Evolutionary conservation across 2,888 invertebrate genomes (phyloP).

Genomic region (Tetrapedia diversipes): DNA sequence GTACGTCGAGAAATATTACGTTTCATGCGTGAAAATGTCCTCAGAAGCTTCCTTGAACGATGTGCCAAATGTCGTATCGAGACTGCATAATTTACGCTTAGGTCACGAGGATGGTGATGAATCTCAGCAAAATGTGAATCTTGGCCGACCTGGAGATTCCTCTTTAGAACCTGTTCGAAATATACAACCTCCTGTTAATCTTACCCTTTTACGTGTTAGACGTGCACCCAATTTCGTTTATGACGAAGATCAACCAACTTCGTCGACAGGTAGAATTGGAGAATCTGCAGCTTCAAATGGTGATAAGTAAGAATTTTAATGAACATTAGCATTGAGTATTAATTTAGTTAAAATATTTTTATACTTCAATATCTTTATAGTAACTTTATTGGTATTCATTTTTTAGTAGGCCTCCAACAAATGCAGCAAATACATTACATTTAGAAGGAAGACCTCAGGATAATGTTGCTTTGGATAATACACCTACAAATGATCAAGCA

Average conservation of each 20-base stretch:
- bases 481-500: slow-evolving; percentile 57
- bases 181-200: slow-evolving; percentile 71
- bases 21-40: slow-evolving; percentile 74
- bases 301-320: slow-evolving; percentile 68
- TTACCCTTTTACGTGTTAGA: slow-evolving; percentile 73
- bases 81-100: slow-evolving; percentile 72
- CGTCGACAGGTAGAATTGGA: slow-evolving; percentile 66
- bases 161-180: slow-evolving; percentile 73
- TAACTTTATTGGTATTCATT: slow-evolving; percentile 10
- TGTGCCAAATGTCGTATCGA: slow-evolving; percentile 67
- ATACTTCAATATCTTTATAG: neutral
- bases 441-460: slow-evolving; percentile 71
- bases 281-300: slow-evolving; percentile 70
- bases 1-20: slow-evolving; percentile 62
- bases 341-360: neutral
- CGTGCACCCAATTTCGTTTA: slow-evolving; percentile 73
- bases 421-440: slow-evolving; percentile 73
- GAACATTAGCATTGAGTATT: neutral
- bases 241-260: slow-evolving; percentile 75
- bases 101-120: slow-evolving; percentile 66
- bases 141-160: slow-evolving; percentile 43
- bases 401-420: slow-evolving; percentile 75
- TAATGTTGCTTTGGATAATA: slow-evolving; percentile 69
- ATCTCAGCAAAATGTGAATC: slow-evolving; percentile 50
- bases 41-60: slow-evolving; percentile 72